Base-by-base conservation (phyloP, 2,797 vertebrate species). In the Anisognathus igniventris region DNA sequence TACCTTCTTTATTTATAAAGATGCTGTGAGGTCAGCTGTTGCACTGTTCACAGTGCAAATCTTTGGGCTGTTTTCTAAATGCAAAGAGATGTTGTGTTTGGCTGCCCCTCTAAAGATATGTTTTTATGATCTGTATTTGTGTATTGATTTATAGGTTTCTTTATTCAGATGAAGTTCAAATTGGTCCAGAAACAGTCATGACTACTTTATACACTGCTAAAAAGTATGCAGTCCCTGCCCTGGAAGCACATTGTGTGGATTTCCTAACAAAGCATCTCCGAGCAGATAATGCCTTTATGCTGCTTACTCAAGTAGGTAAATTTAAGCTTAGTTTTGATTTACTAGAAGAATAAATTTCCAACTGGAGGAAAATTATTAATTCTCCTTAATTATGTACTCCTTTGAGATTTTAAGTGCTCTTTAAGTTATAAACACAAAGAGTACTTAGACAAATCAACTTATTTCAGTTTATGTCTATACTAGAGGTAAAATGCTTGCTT, bases 151-250 rank as follows among this genome's bases (percentile, higher is more conserved):
- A 62, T 74, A 98, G 98, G 93, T 98, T 98, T 96, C 97, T 98
- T 10, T 98, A 98, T 93, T 98, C 98, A 70, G 98, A 98, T 92
- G 98, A 98, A 97, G 98, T 98, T 91, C 98, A 98, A 0, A 98
- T 98, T 64, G 98, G 98, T 72, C 98, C 98, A 45, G 98, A 98
- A 96, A 98, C 98, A 48, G 98, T 98, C 67, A 98, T 98, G 98
- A 98, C 98, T 70, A 98, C 98, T 70, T 97, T 98, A 66, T 98
- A 98, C 60, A 98, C 98, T 31, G 98, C 98, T 66, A 98, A 98
- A 91, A 98, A 98, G 57, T 98, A 98, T 22, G 98, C 98, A 58
- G 98, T 98, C 35, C 98, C 98, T 60, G 98, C 98, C 45, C 80
- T 98, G 83, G 98, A 98, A 97, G 97, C 98, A 19, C 98, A 98